phyloP scores from a whole-genome alignment of 2,113 vertebrate species.

The Tapirus terrestris region DNA sequence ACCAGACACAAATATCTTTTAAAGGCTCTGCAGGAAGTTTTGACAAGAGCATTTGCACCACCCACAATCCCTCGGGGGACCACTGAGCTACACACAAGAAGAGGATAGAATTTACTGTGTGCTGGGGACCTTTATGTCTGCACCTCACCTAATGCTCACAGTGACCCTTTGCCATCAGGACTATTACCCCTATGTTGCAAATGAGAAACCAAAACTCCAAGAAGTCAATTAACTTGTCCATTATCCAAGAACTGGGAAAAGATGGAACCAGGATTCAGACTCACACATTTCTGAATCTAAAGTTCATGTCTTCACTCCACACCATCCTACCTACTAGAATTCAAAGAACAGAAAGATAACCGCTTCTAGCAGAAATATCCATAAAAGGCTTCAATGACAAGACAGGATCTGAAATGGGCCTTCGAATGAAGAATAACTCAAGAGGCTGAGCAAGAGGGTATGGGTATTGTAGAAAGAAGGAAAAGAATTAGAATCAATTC shows the following conservation, averaged over 20 bases:
- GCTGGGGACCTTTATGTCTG: background rate
- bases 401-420: background rate
- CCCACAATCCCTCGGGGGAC: background rate
- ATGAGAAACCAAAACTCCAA: background rate
- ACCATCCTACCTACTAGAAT: background rate
- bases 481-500: background rate
- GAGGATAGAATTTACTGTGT: background rate
- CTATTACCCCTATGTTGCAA: background rate
- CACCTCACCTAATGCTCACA: background rate
- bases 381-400: background rate
- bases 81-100: background rate
- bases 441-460: background rate
- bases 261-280: background rate
- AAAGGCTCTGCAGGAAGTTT: background rate
- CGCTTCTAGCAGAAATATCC: background rate
- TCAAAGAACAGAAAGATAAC: background rate
- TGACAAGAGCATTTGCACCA: background rate
- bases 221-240: background rate
- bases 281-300: constrained; percentile 19
- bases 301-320: background rate
- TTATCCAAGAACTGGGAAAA: constrained; percentile 6
- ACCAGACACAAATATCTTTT: background rate
- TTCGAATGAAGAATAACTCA: background rate
- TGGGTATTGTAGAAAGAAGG: background rate
- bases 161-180: background rate